Conservation (phyloP, 2,113 vertebrate species). For the Cettia cetti region DNA sequence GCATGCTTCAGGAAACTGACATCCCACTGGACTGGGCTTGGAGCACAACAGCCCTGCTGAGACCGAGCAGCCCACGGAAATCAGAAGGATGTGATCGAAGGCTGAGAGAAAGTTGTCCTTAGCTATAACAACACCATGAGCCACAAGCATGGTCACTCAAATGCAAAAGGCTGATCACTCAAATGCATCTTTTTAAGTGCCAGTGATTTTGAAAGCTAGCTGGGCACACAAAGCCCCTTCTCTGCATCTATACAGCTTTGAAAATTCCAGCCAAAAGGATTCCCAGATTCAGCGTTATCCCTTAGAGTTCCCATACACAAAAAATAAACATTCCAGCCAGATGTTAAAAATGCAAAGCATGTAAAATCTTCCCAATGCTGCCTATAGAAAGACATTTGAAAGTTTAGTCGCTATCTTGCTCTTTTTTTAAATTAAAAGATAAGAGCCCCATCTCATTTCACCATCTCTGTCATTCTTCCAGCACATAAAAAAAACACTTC, state of each 20-base stretch:
- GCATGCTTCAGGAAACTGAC: conserved; percentile 1
- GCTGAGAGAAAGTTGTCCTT: neutral
- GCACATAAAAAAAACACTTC: conserved; percentile 20
- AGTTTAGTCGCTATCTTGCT: neutral
- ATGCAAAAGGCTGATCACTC: neutral
- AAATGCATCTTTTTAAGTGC: neutral
- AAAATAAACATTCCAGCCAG: neutral
- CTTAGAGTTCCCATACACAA: neutral
- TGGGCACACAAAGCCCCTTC: neutral
- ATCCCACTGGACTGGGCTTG: neutral
- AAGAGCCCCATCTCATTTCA: neutral
- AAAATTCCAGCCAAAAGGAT: neutral
- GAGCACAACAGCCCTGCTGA: neutral
- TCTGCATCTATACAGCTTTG: neutral
- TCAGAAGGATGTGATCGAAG: neutral
- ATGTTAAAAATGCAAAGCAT: conserved; percentile 34
- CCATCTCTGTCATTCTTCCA: neutral
- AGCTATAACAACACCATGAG: neutral
- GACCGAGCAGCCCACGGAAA: neutral
- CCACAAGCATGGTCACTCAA: neutral
- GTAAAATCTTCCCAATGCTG: neutral
- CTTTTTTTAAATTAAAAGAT: neutral
- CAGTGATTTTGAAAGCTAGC: neutral
- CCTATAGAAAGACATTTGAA: neutral
- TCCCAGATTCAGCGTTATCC: neutral